A percentile compares a stretch with the other conserved stretches of the same genome.
Evolutionary conservation across 2,797 vertebrate genomes (phyloP).

Genomic region (Channallabes apus): DNA sequence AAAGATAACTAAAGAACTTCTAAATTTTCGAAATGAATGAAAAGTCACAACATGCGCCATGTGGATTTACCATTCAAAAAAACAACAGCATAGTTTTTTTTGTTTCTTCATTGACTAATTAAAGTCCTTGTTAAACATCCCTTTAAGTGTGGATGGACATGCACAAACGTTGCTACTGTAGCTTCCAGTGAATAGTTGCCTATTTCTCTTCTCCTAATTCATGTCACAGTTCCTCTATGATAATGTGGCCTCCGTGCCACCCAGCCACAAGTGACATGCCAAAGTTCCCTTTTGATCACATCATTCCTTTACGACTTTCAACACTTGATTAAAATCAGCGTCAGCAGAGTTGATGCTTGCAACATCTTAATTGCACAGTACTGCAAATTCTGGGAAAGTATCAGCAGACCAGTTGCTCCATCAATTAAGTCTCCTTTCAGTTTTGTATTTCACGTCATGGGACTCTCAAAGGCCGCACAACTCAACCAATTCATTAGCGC

Average conservation of each 20-base stretch:
- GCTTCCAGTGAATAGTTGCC: background rate
- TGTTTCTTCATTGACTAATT: background rate
- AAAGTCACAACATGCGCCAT: no score
- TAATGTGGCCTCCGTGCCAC: background rate
- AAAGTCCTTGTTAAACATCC: background rate
- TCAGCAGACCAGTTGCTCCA: background rate
- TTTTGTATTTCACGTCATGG: background rate
- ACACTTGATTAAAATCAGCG: background rate
- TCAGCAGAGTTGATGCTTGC: background rate
- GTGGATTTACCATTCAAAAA: background rate
- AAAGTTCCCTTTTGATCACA: background rate
- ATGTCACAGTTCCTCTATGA: slow-evolving; percentile 2
- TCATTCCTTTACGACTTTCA: background rate
- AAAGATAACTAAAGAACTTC: background rate
- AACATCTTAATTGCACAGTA: background rate
- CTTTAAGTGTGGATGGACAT: background rate
- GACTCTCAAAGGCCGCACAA: background rate
- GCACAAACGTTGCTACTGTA: background rate
- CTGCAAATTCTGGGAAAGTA: background rate
- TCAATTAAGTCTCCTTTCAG: background rate
- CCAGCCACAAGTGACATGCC: background rate
- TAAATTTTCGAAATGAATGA: background rate
- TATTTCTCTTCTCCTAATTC: slow-evolving; percentile 16
- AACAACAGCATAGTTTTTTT: background rate
- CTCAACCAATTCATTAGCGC: background rate